A percentile compares a stretch with the other conserved stretches of the same genome.
These are phyloP conservation scores for Diaphora mendica DNA, from an alignment of 2,888 invertebrate genomes.

Conservation along the genomic window DNA sequence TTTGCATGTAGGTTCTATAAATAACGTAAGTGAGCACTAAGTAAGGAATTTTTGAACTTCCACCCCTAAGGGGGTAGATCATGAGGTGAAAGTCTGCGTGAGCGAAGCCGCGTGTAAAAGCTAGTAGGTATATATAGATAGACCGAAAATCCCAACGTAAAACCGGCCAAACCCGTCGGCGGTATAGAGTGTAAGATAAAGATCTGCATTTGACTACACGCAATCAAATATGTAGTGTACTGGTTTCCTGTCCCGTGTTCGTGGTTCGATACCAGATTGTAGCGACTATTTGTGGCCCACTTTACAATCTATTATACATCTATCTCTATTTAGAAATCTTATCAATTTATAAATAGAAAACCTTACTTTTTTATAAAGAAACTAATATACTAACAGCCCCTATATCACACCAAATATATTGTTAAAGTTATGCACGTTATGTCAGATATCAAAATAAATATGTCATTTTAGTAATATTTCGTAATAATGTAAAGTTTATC, in stretches of 20 bases:
- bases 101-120: too few relatives aligned
- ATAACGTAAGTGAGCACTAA: too few relatives aligned
- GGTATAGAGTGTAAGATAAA: not conserved
- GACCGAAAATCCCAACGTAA: not conserved
- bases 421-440: too few relatives aligned
- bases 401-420: not conserved
- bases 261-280: not conserved
- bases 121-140: too few relatives aligned
- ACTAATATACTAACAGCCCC: too few relatives aligned
- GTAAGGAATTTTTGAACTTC: too few relatives aligned
- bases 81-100: too few relatives aligned
- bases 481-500: not conserved
- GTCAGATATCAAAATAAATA: not conserved
- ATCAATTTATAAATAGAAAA: not conserved
- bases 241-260: not conserved
- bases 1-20: too few relatives aligned
- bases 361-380: not conserved
- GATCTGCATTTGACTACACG: not conserved
- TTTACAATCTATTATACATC: not conserved
- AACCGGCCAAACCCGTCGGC: not conserved
- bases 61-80: too few relatives aligned
- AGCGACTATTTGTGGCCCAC: not conserved
- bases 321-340: not conserved
- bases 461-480: not conserved
- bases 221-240: not conserved